Base-by-base conservation (phyloP, 2,113 vertebrate species). In the Neodontobutis hainanensis region DNA sequence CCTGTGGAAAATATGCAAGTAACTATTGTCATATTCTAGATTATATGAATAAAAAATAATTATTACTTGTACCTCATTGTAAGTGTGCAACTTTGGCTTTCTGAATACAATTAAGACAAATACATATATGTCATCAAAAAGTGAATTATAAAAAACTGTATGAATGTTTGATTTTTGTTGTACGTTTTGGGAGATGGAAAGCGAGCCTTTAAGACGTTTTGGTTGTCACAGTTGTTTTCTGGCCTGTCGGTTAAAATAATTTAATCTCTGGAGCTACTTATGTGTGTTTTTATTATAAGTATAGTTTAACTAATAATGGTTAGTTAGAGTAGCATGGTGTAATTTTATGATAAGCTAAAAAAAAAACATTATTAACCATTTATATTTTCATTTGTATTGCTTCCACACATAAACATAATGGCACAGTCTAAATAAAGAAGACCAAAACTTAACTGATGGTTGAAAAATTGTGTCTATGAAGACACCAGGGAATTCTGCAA, bases 141-240 rank as follows among this genome's bases (percentile, higher is more conserved):
- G 3, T 52, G 1, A 2, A 32, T 6, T 35, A 36, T 1, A n/a
- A 4, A 11, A n/a, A 35, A 11, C 47, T 1, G 16, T 44, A n/a
- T 68, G 16, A 53, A 1, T 16, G 0, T 0, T 12, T 4, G 5
- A 4, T 32, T 61, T 60, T 38, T 40, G 42, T 45, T 32, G n/a
- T 78, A 89, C 87, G 81, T 85, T 66, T 88, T 84, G 8, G 83
- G 87, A 19, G 87, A 85, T 2, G 85, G 83, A 11, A 78, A 61
- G 67, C 42, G 80, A 53, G 80, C 66, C 35, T 91, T 91, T 7
- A 53, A 60, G 45, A 48, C 0, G 11, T 72, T 80, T 48, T 76
- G 55, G n/a, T 68, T 14, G 2, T n/a, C 34, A 16, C 32, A 51
- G 43, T 74, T 82, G 50, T 73, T 85, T 34, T 36, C 12, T 3